Evolutionary conservation across 2,113 vertebrate genomes (phyloP), one percentile per base, ranked within the genome.

Genomic region (Xerus inauris): DNA sequence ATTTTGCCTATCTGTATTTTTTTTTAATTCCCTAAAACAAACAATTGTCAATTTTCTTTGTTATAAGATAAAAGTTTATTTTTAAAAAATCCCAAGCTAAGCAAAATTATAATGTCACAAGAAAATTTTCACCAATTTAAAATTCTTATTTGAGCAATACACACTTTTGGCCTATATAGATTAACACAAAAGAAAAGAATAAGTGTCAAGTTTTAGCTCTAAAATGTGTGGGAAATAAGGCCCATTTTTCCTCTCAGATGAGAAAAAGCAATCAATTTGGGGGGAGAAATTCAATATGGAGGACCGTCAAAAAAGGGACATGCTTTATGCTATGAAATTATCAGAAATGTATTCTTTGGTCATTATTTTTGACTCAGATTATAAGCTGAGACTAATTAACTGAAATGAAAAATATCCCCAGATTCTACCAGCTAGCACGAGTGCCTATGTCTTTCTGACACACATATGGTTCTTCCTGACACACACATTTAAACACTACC

Each of bases 131-230:
- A 88, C 32, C 40, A 42, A 80, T 64, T 35, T 89, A 94, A 95
- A 59, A 85, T 65, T 86, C 62, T 47, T 89, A 65, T 67, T 45
- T 75, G 90, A 87, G 59, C 94, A 57, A 72, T 5, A 75, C 0
- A 11, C 3, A 64, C 7, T 40, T 24, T 32, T 0, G 30, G 32
- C 7, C 69, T 92, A 12, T 26, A 81, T 9, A 81, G 54, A 75
- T 64, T 79, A 81, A 67, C 14, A 59, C 12, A 45, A 40, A 89
- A 82, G 26, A 75, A 20, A 22, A 90, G 14, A 87, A 6, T 35
- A 79, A 89, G 82, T 94, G 72, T 90, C 59, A 76, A 92, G 73
- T 75, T 95, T 89, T 67, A 87, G 65, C 49, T 91, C 28, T 72
- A 54, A 85, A 83, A 57, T 42, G 71, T 22, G 4, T 64, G 24